Evolutionary conservation across 2,888 invertebrate genomes (phyloP), one percentile per base, ranked within the genome.

Genomic region (Augiades crinisus): DNA sequence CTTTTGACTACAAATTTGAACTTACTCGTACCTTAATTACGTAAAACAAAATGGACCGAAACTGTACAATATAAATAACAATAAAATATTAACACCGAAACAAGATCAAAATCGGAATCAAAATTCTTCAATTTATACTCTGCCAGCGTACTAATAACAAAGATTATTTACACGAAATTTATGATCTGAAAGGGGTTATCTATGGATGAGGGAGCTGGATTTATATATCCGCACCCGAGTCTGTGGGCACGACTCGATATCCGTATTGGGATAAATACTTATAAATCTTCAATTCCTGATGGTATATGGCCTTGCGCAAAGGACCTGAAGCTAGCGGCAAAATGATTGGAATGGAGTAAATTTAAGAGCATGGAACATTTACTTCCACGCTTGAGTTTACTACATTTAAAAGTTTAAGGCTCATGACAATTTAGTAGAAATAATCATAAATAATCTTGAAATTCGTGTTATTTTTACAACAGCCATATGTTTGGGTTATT

Each of bases 91-190:
- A 41, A 30, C 21, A n/a, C 3, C 13, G 10, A 19, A 38, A 38
- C 13, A 10, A 31, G 38, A 47, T 47, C 38, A 38, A 47, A 38
- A 47, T 27, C n/a, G 38, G 21, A 49, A 49, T 41, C 49, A 34
- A 41, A 40, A 47, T 40, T 41, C 34, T 49, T 49, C 49, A 49
- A 49, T 41, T 47, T 47, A 37, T 49, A 24, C 55, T 45, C 49
- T 12, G 27, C 36, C 41, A 24, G 34, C 19, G 34, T 27, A 50
- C 56, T 62, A 58, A 61, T 62, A 62, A 61, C 61, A 61, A 64
- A 64, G 64, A 65, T 65, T 65, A 64, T 64, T 64, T 63, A 64
- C 57, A 57, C 55, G 24, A 57, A 62, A 67, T 65, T 64, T 67
- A 67, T 65, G 62, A 57, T 34, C 47, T 57, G 58, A 51, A 56